phyloP scores from a whole-genome alignment of 2,888 invertebrate species.

The Glyphotaelius pellucidus region DNA sequence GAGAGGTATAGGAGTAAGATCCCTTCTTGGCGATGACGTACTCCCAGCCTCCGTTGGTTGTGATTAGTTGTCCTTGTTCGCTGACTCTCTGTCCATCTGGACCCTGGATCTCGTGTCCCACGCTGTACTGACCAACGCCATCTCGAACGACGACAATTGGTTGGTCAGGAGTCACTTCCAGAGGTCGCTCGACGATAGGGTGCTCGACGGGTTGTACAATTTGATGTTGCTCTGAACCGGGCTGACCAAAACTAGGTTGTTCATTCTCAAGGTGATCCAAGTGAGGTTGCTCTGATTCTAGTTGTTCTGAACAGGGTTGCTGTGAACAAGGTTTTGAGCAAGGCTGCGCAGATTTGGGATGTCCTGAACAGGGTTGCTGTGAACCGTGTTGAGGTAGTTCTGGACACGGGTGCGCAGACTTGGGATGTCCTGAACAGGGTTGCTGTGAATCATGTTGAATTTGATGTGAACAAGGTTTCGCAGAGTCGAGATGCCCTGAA shows the following conservation, averaged over 20 bases:
- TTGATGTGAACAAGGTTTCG: neutral
- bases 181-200: neutral
- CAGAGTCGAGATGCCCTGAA: neutral
- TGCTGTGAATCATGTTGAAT: neutral
- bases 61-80: constrained; percentile 68
- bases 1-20: constrained; percentile 68
- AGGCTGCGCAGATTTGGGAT: neutral
- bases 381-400: neutral
- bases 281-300: neutral
- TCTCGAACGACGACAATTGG: constrained; percentile 46
- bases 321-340: neutral
- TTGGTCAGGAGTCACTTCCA: neutral
- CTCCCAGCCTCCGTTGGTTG: constrained; percentile 69
- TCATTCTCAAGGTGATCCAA: neutral
- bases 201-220: neutral
- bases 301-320: neutral
- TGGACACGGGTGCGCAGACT: neutral
- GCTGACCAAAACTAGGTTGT: neutral
- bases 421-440: neutral
- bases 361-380: neutral
- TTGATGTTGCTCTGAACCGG: neutral
- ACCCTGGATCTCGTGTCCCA: constrained; percentile 66
- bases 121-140: constrained; percentile 59
- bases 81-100: constrained; percentile 68
- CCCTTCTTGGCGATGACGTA: constrained; percentile 69